Conservation (phyloP, 2,113 vertebrate genomes). For the Rafetus swinhoei region DNA sequence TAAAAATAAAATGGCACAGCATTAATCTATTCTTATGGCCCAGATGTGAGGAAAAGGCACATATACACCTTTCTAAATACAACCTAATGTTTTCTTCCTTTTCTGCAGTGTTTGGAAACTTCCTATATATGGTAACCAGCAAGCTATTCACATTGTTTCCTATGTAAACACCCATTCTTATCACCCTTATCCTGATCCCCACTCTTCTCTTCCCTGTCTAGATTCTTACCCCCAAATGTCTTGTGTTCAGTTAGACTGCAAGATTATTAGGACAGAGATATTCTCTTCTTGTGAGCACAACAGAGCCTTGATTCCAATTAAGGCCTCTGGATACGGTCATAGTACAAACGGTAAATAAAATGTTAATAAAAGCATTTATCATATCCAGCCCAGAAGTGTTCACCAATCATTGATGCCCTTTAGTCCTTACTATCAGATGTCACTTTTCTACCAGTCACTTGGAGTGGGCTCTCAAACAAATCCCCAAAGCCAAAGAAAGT, state of each 20-base stretch:
- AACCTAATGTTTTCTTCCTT: not conserved
- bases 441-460: not conserved
- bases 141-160: rapidly evolving
- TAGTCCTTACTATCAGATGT: not conserved
- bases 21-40: conserved; percentile 17
- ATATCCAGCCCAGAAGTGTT: not conserved
- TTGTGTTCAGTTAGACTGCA: not conserved
- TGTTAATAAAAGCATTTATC: not conserved
- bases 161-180: not conserved
- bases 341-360: not conserved
- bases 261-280: not conserved
- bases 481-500: not conserved
- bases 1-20: not conserved
- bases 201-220: rapidly evolving
- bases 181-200: not conserved
- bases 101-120: not conserved
- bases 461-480: not conserved
- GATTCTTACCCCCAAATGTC: not conserved
- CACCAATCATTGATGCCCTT: not conserved
- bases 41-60: not conserved
- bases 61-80: not conserved
- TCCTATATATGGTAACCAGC: not conserved
- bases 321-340: not conserved
- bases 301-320: not conserved
- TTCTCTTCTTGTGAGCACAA: not conserved